Base-by-base conservation (phyloP, 2,888 invertebrate species). In the Metallyticus violacea region DNA sequence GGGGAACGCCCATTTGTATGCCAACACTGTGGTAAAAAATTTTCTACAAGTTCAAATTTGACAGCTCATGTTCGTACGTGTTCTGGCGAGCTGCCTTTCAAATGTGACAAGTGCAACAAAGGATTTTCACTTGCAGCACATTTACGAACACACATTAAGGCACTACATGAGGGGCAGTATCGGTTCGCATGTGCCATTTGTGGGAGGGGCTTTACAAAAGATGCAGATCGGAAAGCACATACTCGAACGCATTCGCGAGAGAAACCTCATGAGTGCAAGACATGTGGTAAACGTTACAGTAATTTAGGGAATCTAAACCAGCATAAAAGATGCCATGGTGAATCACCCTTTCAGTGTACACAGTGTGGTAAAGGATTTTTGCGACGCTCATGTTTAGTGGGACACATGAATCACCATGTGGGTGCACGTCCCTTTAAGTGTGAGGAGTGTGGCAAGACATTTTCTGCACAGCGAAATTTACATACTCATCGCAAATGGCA, bases 201-300 rank as follows among this genome's bases (percentile, higher is more conserved):
- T 86, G 86, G 85, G 7, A 89, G 88, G 79, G 88, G 88, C 26
- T 89, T 89, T 29, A 81, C 79, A 6, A 89, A 88, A 79, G 79
- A 86, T 30, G 88, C 88, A 9, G 88, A 88, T 82, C 79, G 87
- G 62, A 88, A 87, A 30, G 85, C 85, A 40, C 89, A 89, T 81
- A 30, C 86, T 25, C 82, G 86, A 79, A 87, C 88, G 22, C 89
- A 89, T 77, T 86, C 88, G 5, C 84, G 86, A 27, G 87, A 88
- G 62, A 89, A 89, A 87, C 87, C 88, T 3, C 88, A 87, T 85
- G 80, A 87, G n/a, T 89, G 89, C 77, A 79, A 77, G 26, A 83
- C 85, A 26, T 89, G 89, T 86, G 88, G 88, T n/a, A 88, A 89
- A 40, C 85, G 86, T 79, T 89, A 89, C 85, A 86, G 88, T 29